Conservation (phyloP, 2,797 vertebrate species). For the Macroramphosus scolopax region DNA sequence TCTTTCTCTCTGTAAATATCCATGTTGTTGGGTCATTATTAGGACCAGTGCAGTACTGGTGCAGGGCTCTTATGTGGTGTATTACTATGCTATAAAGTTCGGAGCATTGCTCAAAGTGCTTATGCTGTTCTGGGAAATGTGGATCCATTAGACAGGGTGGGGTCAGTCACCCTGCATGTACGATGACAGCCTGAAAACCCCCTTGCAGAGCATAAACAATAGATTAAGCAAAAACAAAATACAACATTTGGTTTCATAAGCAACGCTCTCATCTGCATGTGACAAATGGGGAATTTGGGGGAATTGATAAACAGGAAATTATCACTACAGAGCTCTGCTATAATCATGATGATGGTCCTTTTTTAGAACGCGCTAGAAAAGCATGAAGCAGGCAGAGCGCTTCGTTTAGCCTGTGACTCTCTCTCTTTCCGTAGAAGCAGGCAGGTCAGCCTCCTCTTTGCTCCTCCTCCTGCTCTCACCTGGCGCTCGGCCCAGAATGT, state of each 20-base stretch:
- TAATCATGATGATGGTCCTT: no score
- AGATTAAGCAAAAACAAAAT: constrained; percentile 50
- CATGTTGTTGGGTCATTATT: constrained; percentile 59
- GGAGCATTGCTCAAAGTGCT: constrained; percentile 57
- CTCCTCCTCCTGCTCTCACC: constrained; percentile 82
- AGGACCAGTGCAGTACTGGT: constrained; percentile 43
- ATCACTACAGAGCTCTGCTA: no score
- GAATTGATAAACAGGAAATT: no score
- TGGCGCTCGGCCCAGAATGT: constrained; percentile 89
- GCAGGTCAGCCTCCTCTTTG: constrained; percentile 69
- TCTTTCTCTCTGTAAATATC: constrained; percentile 13
- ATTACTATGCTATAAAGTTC: constrained; percentile 50
- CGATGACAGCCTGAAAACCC: constrained; percentile 67
- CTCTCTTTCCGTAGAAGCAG: constrained; percentile 48
- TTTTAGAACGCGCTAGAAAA: constrained; percentile 8
- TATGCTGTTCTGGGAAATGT: constrained; percentile 59
- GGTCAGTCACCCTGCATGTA: constrained; percentile 51
- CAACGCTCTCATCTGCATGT: no score
- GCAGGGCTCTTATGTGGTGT: constrained; percentile 48
- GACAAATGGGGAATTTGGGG: constrained; percentile 13
- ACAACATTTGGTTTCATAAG: no score
- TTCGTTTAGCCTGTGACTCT: constrained; percentile 32
- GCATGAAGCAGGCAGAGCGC: constrained; percentile 11
- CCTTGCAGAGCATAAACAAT: constrained; percentile 28
- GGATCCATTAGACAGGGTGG: constrained; percentile 64